phyloP scores from a whole-genome alignment of 2,888 invertebrate species.

The Petrolisthes manimaculis region DNA sequence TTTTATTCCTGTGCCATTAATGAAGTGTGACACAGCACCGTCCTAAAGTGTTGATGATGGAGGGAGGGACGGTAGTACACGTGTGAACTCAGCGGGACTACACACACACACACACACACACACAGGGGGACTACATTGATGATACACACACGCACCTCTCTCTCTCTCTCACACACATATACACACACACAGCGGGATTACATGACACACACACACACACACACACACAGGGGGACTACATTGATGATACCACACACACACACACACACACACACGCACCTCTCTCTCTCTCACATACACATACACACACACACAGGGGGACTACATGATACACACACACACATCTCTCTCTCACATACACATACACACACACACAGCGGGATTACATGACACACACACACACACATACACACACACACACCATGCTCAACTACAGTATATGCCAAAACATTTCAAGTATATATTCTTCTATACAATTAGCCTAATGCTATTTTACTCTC shows the following conservation, averaged over 20 bases:
- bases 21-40: neutral
- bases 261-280: no score
- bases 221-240: constrained; percentile 23
- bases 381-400: no score
- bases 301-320: neutral
- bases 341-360: no score
- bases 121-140: no score
- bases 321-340: neutral
- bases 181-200: constrained; percentile 33
- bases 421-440: no score
- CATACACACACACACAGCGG: no score
- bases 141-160: no score
- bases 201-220: constrained; percentile 31
- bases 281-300: neutral
- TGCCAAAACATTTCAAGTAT: no score
- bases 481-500: no score
- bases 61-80: neutral
- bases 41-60: neutral
- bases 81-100: neutral
- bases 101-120: neutral
- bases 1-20: neutral
- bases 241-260: constrained; percentile 26
- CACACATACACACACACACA: no score
- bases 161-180: neutral
- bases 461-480: no score